phyloP scores from a whole-genome alignment of 2,797 vertebrate species.

The Balearica regulorum region DNA sequence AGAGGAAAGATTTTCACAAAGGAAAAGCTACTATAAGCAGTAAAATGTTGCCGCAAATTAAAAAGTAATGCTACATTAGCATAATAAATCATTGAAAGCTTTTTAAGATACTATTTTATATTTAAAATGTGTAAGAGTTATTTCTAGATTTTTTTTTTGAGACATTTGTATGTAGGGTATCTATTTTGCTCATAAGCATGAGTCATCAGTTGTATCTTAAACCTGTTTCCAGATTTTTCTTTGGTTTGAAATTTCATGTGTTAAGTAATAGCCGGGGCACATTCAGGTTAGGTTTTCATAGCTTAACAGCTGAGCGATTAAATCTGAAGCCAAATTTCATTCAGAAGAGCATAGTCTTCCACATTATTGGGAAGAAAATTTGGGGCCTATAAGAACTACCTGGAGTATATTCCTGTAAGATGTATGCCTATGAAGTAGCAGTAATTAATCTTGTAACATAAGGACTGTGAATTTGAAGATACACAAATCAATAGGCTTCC shows the following conservation, averaged over 20 bases:
- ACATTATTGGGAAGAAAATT: not conserved
- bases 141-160: not conserved
- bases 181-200: not conserved
- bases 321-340: not conserved
- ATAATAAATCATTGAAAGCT: not conserved
- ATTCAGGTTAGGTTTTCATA: not conserved
- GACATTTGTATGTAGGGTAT: not conserved
- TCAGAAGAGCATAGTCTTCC: not conserved
- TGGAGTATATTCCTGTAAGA: not conserved
- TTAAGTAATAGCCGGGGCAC: not conserved
- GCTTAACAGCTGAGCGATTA: not conserved
- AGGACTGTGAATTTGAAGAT: not conserved
- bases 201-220: not conserved
- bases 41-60: not conserved
- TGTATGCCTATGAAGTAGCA: not conserved
- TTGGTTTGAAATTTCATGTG: not conserved
- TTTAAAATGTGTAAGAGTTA: not conserved
- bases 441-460: not conserved
- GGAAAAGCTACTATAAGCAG: not conserved
- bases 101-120: not conserved
- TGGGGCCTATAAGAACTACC: not conserved
- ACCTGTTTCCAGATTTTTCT: not conserved
- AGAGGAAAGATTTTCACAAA: not conserved
- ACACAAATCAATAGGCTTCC: not conserved
- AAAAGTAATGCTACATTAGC: not conserved